Evolutionary conservation across 2,797 vertebrate genomes (phyloP).

Genomic region (Steatocranus sp.): DNA sequence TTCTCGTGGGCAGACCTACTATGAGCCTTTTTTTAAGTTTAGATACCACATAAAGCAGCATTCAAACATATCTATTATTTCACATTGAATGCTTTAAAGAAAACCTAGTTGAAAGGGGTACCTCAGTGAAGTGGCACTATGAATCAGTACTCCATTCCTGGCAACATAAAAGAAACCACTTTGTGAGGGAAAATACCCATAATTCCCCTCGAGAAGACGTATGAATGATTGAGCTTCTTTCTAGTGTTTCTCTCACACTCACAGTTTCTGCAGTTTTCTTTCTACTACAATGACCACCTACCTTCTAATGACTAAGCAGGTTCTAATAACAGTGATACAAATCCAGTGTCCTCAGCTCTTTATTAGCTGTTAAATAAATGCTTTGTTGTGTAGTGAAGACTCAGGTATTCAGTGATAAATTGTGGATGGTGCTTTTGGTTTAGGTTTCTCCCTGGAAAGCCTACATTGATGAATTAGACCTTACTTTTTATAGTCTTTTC

Average conservation of each 20-base stretch:
- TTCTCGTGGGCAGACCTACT: neutral
- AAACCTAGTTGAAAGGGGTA: constrained; percentile 44
- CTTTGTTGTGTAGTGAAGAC: neutral
- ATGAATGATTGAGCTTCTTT: constrained; percentile 25
- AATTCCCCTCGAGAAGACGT: constrained; percentile 42
- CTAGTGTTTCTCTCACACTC: constrained; percentile 19
- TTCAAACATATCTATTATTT: constrained; percentile 54
- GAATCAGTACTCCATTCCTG: constrained; percentile 36
- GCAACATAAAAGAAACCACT: constrained; percentile 54
- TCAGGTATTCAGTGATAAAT: neutral
- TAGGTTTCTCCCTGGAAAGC: neutral
- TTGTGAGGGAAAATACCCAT: constrained; percentile 27
- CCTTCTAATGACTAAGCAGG: constrained; percentile 2
- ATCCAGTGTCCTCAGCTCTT: neutral
- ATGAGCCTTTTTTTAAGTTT: neutral
- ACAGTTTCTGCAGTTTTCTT: constrained; percentile 9
- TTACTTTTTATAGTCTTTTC: neutral
- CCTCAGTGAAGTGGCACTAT: constrained; percentile 33
- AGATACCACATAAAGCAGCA: constrained; percentile 8
- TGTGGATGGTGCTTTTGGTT: neutral
- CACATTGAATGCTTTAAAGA: constrained; percentile 25
- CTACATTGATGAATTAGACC: neutral
- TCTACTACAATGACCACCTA: constrained; percentile 15
- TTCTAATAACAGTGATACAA: constrained; percentile 11
- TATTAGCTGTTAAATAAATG: neutral